Percentiles rank a stretch among this genome's conserved stretches.
Conservation (phyloP, 2,113 vertebrate genomes). For the Neomonachus schauinslandi region DNA sequence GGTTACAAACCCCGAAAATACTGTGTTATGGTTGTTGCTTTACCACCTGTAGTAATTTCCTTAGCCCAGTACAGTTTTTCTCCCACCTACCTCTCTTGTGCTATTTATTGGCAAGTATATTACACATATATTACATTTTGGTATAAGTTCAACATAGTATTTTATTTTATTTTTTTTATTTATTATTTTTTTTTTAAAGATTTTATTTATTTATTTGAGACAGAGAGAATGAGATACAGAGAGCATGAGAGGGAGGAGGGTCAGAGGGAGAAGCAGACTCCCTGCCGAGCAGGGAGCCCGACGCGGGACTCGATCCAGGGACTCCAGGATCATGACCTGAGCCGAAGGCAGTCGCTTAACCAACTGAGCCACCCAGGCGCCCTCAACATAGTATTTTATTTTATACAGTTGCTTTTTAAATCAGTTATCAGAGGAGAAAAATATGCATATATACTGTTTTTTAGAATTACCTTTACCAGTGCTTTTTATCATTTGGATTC, state of each 20-base stretch:
- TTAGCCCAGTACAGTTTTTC: neutral
- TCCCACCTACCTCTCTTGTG: neutral
- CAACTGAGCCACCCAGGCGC: no score
- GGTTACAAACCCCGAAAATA: neutral
- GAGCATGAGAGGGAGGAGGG: no score
- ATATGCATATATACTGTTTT: neutral
- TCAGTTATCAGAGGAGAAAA: neutral
- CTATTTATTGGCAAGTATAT: neutral
- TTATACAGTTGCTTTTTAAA: neutral
- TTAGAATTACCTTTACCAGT: neutral
- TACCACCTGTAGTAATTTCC: neutral
- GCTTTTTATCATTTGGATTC: neutral
- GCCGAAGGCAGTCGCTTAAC: no score
- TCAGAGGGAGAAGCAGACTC: no score
- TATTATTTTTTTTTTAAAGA: no score
- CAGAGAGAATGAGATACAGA: no score
- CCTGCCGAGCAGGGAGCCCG: no score
- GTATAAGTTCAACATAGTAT: neutral
- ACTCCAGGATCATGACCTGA: no score
- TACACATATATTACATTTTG: neutral
- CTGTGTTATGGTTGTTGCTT: neutral
- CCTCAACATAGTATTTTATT: neutral
- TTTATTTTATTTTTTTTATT: no score
- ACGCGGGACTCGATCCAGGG: no score
- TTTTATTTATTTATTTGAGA: no score